Evolutionary conservation across 2,888 invertebrate species (phyloP).

Genomic region (Pheosia gnoma): DNA sequence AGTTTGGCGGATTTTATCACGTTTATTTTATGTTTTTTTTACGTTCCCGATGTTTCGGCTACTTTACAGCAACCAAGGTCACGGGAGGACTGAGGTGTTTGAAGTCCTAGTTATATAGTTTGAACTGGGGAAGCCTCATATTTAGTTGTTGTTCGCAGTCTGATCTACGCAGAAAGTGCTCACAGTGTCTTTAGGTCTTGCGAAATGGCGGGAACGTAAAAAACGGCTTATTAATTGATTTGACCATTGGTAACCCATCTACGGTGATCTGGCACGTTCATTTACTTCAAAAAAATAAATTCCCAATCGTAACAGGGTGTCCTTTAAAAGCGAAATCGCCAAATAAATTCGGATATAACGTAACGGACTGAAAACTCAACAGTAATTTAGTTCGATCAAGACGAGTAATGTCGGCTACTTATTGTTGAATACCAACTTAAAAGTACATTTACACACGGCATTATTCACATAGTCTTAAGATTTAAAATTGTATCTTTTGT

Average conservation of each 20-base stretch:
- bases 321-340: slow-evolving; percentile 45
- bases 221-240: slow-evolving; percentile 1
- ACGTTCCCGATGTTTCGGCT: too few relatives aligned
- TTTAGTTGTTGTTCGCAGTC: too few relatives aligned
- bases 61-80: too few relatives aligned
- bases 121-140: too few relatives aligned
- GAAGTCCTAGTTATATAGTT: too few relatives aligned
- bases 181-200: too few relatives aligned
- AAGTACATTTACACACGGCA: not conserved
- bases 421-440: slow-evolving; percentile 33
- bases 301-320: slow-evolving; percentile 24
- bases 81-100: too few relatives aligned
- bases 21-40: too few relatives aligned
- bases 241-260: slow-evolving; percentile 3
- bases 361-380: slow-evolving; percentile 45
- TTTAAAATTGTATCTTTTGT: not conserved
- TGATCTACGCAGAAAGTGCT: too few relatives aligned
- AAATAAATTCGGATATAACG: slow-evolving; percentile 54
- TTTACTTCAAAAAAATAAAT: slow-evolving; percentile 19
- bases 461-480: not conserved
- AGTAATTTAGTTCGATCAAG: slow-evolving; percentile 52
- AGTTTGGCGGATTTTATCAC: too few relatives aligned
- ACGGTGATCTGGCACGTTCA: not conserved
- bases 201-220: not conserved
- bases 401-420: slow-evolving; percentile 51